Percentiles rank a stretch among this genome's conserved stretches.
phyloP scores from a whole-genome alignment of 2,113 vertebrate species.

The Hystrix cristata region DNA sequence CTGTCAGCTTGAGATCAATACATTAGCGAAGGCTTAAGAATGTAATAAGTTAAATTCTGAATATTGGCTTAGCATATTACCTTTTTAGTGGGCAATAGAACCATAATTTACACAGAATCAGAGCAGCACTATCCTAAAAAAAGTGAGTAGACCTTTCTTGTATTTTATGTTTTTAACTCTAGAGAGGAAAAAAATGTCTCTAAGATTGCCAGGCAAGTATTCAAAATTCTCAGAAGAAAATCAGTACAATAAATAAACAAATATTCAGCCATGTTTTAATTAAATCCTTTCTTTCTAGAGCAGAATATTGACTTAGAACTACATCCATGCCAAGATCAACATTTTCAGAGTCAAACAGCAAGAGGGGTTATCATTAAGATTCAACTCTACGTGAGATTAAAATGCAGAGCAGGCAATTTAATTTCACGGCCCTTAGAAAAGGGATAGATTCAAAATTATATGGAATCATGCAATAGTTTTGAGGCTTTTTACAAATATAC shows the following conservation, averaged over 20 bases:
- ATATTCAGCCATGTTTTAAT: conserved; percentile 83
- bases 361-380: conserved; percentile 7
- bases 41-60: conserved; percentile 74
- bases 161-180: neutral
- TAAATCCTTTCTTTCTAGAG: conserved; percentile 80
- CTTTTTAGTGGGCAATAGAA: conserved; percentile 48
- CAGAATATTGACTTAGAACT: conserved; percentile 78
- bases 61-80: conserved; percentile 57
- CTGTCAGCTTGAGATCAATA: conserved; percentile 47
- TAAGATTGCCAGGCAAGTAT: conserved; percentile 41
- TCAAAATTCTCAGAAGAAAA: conserved; percentile 52
- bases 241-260: conserved; percentile 80
- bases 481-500: neutral
- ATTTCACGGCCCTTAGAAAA: neutral
- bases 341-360: conserved; percentile 66
- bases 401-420: neutral
- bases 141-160: neutral
- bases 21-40: conserved; percentile 54
- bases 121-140: neutral
- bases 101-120: conserved; percentile 38
- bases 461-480: neutral
- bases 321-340: conserved; percentile 58
- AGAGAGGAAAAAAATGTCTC: conserved; percentile 27
- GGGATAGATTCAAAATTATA: conserved; percentile 4
- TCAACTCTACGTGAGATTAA: conserved; percentile 53